Conservation (phyloP, 2,113 vertebrate species). For the Zootoca vivipara region DNA sequence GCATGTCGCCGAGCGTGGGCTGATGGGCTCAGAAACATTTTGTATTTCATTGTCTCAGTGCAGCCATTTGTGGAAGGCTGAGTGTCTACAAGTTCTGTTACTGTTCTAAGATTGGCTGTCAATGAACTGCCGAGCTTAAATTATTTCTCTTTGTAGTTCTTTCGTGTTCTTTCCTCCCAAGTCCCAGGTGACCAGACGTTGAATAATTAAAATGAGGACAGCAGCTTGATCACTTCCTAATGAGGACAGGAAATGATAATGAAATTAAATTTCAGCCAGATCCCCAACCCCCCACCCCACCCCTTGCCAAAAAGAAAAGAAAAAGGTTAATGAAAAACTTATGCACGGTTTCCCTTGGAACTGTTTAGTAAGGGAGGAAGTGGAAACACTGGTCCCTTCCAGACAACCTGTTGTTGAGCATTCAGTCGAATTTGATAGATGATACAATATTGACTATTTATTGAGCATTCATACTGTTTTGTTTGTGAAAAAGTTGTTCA, state of each 20-base stretch:
- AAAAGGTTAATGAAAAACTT: neutral
- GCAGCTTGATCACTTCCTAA: conserved; percentile 48
- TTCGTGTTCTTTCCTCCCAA: conserved; percentile 31
- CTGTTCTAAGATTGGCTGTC: neutral
- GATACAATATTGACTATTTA: no score
- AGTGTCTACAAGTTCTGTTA: conserved; percentile 19
- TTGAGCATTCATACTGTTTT: no score
- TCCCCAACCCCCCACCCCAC: neutral
- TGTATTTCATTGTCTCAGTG: conserved; percentile 4
- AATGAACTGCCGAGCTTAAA: neutral
- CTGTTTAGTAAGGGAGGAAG: neutral
- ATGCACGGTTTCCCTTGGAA: conserved; percentile 20
- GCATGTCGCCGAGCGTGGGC: neutral
- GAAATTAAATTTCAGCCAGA: conserved; percentile 41
- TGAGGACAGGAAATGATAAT: conserved; percentile 25
- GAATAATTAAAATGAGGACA: conserved; percentile 33
- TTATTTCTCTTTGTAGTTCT: conserved; percentile 37
- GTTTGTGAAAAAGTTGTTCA: no score
- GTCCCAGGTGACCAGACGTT: conserved; percentile 23
- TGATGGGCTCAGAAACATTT: neutral
- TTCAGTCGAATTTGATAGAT: no score
- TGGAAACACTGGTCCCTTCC: neutral
- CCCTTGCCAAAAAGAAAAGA: neutral
- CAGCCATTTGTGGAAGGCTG: neutral
- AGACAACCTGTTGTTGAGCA: no score